Conservation (phyloP, 1,140 invertebrate species). For the Drosophila lowei region DNA sequence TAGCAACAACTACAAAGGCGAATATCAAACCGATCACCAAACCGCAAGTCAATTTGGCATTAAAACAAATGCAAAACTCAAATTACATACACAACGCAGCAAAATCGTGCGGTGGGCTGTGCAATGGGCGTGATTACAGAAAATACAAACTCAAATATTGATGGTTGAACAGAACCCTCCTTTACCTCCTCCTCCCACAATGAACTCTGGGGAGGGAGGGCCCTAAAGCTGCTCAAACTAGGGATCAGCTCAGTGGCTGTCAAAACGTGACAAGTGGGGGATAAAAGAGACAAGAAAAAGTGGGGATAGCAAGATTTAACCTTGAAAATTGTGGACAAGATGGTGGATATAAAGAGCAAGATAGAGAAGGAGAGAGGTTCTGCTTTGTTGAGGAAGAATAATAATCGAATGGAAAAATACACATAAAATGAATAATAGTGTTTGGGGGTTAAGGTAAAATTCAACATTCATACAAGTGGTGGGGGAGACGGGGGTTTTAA, state of each 20-base stretch:
- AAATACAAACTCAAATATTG: not conserved
- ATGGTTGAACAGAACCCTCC: not conserved
- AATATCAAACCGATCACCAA: slow-evolving; percentile 54
- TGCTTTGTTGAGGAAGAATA: slow-evolving; percentile 4
- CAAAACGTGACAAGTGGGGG: slow-evolving; percentile 39
- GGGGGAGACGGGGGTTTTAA: not conserved
- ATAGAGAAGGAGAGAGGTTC: slow-evolving; percentile 13
- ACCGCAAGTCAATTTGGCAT: slow-evolving; percentile 76
- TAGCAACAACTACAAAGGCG: slow-evolving; percentile 40
- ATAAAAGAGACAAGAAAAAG: slow-evolving; percentile 15
- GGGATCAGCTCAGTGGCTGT: slow-evolving; percentile 17
- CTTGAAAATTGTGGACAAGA: slow-evolving; percentile 48
- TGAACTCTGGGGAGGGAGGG: not conserved
- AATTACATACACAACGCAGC: slow-evolving; percentile 29
- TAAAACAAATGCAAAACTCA: slow-evolving; percentile 49
- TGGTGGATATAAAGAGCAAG: slow-evolving; percentile 14
- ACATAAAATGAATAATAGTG: slow-evolving; percentile 5
- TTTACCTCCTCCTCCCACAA: not conserved
- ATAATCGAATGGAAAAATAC: slow-evolving; percentile 28
- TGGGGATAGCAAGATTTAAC: slow-evolving; percentile 39
- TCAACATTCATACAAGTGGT: too few relatives aligned
- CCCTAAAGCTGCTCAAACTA: slow-evolving; percentile 16
- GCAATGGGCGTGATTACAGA: slow-evolving; percentile 18
- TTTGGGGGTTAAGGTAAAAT: too few relatives aligned
- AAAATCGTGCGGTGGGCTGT: slow-evolving; percentile 17